phyloP scores from a whole-genome alignment of 2,888 invertebrate genomes.

The Campaea margaritaria region DNA sequence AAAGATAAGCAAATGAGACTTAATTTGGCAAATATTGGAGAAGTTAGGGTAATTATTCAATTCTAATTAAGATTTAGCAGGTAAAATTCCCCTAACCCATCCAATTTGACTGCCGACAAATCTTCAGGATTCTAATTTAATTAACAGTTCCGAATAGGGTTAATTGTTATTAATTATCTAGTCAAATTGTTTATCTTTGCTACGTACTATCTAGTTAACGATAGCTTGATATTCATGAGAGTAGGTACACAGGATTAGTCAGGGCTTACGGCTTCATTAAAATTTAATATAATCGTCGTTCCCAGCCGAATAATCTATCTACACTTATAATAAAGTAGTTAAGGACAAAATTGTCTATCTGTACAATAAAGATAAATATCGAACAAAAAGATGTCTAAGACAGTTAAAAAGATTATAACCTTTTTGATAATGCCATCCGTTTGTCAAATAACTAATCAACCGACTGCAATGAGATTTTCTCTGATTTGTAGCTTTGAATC shows the following conservation, averaged over 20 bases:
- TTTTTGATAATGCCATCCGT: too few species aligned
- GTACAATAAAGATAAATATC: too few species aligned
- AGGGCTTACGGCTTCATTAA: constrained; percentile 6
- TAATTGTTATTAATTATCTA: constrained; percentile 20
- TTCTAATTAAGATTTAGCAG: constrained; percentile 8
- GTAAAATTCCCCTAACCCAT: neutral
- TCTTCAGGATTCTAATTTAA: constrained; percentile 6
- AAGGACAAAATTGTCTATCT: too few species aligned
- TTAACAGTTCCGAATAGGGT: constrained; percentile 5
- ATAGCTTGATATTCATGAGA: neutral
- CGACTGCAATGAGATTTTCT: too few species aligned
- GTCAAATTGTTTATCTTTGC: constrained; percentile 10
- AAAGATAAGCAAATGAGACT: neutral
- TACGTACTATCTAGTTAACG: neutral
- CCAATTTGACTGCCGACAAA: constrained; percentile 3
- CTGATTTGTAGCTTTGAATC: too few species aligned
- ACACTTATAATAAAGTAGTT: too few species aligned
- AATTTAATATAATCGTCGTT: neutral
- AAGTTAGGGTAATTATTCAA: neutral
- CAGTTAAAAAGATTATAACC: too few species aligned
- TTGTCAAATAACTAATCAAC: too few species aligned
- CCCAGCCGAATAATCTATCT: too few species aligned
- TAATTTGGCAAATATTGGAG: neutral
- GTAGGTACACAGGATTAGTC: constrained; percentile 1
- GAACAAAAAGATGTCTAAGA: too few species aligned